Evolutionary conservation across 2,113 vertebrate genomes (phyloP), one percentile per base, ranked within the genome.

Genomic region (Pterocles orientalis): DNA sequence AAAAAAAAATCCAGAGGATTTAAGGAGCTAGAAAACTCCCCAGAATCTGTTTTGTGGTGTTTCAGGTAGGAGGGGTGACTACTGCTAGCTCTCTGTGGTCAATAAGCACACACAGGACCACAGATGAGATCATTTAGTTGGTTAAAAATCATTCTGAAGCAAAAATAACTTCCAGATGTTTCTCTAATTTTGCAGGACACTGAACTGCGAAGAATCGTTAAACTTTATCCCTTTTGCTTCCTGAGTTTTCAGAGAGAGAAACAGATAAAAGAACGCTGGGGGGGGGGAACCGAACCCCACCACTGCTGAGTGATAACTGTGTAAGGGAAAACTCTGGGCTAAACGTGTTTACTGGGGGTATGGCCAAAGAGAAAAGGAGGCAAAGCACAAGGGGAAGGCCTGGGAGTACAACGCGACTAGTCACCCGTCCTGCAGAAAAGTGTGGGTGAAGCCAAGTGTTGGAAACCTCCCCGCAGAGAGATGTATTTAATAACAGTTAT

Each of bases 101-200:
- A 4, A 4, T 43, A 82, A 86, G 34, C 23, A 85, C 83, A 19
- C 31, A 20, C 56, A 64, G 43, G 51, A n/a, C 64, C 47, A 33
- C 86, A 95, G 91, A 94, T 90, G 88, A 96, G 77, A 91, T 25
- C 69, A 79, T 89, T 95, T 79, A 92, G 29, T 39, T 85, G 86
- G 64, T 71, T 88, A 83, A 90, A 96, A 88, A 48, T 29, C 19
- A 14, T 84, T 68, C 88, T 65, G 41, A 84, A 69, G 80, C 45
- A 84, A 86, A 90, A 96, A 43, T 41, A 43, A 33, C 54, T 96
- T 96, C 95, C 95, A 96, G 94, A 95, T 96, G 91, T 93, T 84
- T 29, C 83, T 72, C 73, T 79, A 51, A 82, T 96, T 91, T 93
- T 94, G 57, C 86, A 94, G 96, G 94, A 96, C 86, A 57, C 71